Percentiles rank a stretch among this genome's conserved stretches.
These are phyloP conservation scores for Glareola pratincola DNA, from an alignment of 2,113 vertebrate species.

Conservation along the genomic window DNA sequence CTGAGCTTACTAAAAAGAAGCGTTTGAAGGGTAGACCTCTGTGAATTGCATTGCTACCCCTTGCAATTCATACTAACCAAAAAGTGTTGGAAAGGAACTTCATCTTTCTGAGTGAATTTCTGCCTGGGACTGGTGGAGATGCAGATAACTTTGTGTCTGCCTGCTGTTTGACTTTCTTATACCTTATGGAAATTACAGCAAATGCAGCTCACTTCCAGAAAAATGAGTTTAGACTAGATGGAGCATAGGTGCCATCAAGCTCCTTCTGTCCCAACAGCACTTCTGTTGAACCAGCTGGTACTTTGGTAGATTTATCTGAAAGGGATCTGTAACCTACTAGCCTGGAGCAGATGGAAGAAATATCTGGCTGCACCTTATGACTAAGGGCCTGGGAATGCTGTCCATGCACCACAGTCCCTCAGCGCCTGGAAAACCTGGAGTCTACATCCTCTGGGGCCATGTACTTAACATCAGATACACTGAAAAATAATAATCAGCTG, in stretches of 20 bases:
- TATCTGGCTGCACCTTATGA: background rate
- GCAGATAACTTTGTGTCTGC: background rate
- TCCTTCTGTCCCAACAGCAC: background rate
- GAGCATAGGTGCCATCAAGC: background rate
- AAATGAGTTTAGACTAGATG: background rate
- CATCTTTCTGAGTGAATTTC: background rate
- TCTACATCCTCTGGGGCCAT: slow-evolving; percentile 6
- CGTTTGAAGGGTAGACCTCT: background rate
- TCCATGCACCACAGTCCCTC: background rate
- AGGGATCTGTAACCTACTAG: background rate
- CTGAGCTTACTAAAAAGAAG: background rate
- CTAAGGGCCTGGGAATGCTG: slow-evolving; percentile 32
- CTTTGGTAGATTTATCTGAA: background rate
- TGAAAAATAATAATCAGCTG: slow-evolving; percentile 21
- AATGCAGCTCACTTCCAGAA: background rate
- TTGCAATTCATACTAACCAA: background rate
- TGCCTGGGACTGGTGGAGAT: background rate
- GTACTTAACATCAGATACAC: slow-evolving; percentile 13
- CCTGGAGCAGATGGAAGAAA: background rate
- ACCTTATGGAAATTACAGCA: background rate
- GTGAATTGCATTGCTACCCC: background rate
- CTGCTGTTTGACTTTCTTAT: background rate
- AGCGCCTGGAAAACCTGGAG: background rate
- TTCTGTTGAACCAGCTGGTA: background rate
- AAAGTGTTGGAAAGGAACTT: background rate